Conservation (phyloP, 2,113 vertebrate species). For the Leucoraja erinaceus region DNA sequence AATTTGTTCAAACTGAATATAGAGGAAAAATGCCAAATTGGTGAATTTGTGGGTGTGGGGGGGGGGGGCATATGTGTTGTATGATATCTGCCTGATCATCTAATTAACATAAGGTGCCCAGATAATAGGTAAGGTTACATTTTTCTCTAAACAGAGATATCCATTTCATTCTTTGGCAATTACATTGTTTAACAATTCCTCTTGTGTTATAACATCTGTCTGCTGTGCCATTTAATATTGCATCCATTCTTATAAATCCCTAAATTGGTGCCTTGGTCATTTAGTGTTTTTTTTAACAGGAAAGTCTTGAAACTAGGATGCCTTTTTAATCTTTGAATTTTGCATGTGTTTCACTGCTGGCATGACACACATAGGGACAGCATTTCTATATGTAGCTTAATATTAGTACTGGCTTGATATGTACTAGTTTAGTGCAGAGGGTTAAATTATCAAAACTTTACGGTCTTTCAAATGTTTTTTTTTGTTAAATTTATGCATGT, state of each 20-base stretch:
- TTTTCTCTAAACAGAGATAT: not conserved
- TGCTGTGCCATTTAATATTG: not conserved
- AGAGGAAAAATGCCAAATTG: not conserved
- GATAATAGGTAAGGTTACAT: not conserved
- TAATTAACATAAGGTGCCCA: not conserved
- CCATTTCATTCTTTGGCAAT: not conserved
- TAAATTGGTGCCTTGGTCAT: not conserved
- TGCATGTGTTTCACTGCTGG: not conserved
- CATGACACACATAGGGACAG: not conserved
- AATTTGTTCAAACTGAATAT: conserved; percentile 6
- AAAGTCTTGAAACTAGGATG: conserved; percentile 1
- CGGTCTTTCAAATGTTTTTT: not conserved
- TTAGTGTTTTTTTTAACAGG: not conserved
- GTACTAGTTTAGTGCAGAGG: not conserved
- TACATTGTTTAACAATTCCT: not conserved
- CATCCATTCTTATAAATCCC: not conserved
- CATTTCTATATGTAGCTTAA: not conserved
- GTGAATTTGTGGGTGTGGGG: too few relatives aligned
- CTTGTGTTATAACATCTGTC: not conserved
- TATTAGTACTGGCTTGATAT: not conserved
- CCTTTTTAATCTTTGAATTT: not conserved
- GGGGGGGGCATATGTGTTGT: not conserved
- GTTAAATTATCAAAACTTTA: conserved; percentile 23
- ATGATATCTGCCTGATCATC: not conserved
- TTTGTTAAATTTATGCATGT: not conserved